Percentiles rank a stretch among this genome's conserved stretches.
These are phyloP conservation scores for Oreochromis mossambicus DNA, from an alignment of 2,797 vertebrate species.

Conservation along the genomic window DNA sequence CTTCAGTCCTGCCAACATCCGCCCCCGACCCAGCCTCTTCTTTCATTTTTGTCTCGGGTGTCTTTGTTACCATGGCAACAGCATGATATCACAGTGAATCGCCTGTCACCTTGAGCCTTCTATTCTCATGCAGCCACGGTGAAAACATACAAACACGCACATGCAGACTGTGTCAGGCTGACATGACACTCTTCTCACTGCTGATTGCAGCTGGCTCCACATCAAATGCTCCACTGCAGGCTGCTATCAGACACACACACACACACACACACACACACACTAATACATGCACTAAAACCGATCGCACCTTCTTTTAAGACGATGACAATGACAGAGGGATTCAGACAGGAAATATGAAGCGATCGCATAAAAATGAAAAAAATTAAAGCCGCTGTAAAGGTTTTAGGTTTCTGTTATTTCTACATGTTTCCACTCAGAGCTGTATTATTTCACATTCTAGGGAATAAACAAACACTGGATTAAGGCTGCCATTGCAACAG, in stretches of 20 bases:
- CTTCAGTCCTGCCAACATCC: not conserved
- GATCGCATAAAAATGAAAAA: not conserved
- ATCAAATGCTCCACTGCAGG: not conserved
- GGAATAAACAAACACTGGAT: not conserved
- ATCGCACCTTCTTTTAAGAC: not conserved
- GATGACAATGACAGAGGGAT: not conserved
- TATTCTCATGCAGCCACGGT: not conserved
- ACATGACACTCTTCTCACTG: not conserved
- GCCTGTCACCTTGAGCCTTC: not conserved
- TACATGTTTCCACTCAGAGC: not conserved
- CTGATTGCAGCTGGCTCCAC: not conserved
- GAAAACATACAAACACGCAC: not conserved
- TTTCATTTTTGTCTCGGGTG: slow-evolving; percentile 29
- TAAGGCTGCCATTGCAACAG: not conserved
- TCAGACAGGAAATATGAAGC: not conserved
- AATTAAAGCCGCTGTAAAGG: not conserved
- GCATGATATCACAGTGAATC: slow-evolving; percentile 39
- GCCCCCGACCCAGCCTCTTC: not conserved
- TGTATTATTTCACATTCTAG: not conserved
- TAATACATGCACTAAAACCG: not conserved
- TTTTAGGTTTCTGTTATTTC: not conserved
- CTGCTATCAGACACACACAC: not conserved
- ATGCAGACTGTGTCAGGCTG: not conserved
- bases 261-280: not conserved
- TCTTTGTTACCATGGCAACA: slow-evolving; percentile 62